Percentiles rank a stretch among this genome's conserved stretches.
phyloP scores from a whole-genome alignment of 2,888 invertebrate species.

The Lasioglossum lativentre region DNA sequence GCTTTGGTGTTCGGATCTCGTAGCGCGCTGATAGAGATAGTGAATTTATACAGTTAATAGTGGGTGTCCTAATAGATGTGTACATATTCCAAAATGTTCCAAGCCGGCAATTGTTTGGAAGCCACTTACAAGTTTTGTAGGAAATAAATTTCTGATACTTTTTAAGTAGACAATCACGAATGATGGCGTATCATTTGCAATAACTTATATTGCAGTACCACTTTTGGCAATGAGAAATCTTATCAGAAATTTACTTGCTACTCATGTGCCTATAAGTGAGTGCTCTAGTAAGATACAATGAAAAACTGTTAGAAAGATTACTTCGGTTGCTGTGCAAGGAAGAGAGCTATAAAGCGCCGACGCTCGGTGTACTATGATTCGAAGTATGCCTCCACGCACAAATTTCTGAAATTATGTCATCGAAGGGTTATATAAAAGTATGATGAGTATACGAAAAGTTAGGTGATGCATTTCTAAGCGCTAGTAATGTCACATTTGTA shows the following conservation, averaged over 20 bases:
- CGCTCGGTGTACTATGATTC: slow-evolving; percentile 11
- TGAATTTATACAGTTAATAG: slow-evolving; percentile 73
- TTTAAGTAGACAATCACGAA: slow-evolving; percentile 44
- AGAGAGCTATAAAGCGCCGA: slow-evolving; percentile 6
- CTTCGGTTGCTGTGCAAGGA: slow-evolving; percentile 12
- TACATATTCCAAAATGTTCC: slow-evolving; percentile 48
- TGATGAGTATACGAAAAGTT: slow-evolving; percentile 7
- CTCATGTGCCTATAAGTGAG: slow-evolving; percentile 35
- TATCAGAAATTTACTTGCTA: slow-evolving; percentile 48
- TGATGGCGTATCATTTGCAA: slow-evolving; percentile 22
- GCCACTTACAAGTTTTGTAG: slow-evolving; percentile 26
- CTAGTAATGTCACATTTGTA: slow-evolving; percentile 25
- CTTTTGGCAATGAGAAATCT: neutral
- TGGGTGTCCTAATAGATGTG: slow-evolving; percentile 34
- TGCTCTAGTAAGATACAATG: slow-evolving; percentile 38
- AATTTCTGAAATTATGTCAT: slow-evolving; percentile 26
- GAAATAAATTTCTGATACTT: slow-evolving; percentile 47
- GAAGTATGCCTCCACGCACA: slow-evolving; percentile 33
- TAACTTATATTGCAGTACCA: slow-evolving; percentile 27
- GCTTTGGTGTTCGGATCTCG: slow-evolving; percentile 94
- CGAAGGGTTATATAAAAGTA: slow-evolving; percentile 41
- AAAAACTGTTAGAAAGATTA: slow-evolving; percentile 16
- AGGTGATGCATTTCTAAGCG: slow-evolving; percentile 26
- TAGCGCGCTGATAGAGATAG: slow-evolving; percentile 88
- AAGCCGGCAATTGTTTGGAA: slow-evolving; percentile 35